A percentile compares a stretch with the other conserved stretches of the same genome.
phyloP scores from a whole-genome alignment of 2,113 vertebrate species.

The Genyomyrus donnyi region DNA sequence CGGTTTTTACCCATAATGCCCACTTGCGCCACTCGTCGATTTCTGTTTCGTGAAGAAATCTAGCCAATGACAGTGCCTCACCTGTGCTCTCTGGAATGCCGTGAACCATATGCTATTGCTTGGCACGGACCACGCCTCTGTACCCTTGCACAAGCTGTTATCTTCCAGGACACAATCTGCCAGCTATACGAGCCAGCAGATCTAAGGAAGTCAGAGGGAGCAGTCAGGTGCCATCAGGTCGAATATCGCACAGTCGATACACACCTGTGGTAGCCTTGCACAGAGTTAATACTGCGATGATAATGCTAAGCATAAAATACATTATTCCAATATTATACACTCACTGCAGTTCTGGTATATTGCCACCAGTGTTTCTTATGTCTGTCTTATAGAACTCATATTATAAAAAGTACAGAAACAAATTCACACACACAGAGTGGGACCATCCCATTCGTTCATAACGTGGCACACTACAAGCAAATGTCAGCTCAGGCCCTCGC shows the following conservation, averaged over 20 bases:
- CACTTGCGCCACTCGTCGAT: not conserved
- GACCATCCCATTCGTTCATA: not conserved
- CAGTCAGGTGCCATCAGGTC: not conserved
- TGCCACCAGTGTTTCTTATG: not conserved
- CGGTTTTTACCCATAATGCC: not conserved
- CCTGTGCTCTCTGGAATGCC: not conserved
- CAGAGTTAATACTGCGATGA: not conserved
- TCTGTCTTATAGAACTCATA: not conserved
- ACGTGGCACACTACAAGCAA: not conserved
- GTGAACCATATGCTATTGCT: not conserved
- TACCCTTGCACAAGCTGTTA: constrained; percentile 4
- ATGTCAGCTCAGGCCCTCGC: not conserved
- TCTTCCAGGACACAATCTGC: not conserved
- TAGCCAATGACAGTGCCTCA: not conserved
- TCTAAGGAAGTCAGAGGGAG: not conserved
- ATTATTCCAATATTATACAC: not conserved
- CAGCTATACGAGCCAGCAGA: not conserved
- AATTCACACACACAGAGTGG: not conserved
- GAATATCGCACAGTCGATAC: not conserved
- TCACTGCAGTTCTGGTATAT: not conserved
- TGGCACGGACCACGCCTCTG: not conserved
- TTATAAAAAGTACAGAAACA: not conserved
- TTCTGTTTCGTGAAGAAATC: not conserved
- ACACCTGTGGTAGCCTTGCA: not conserved
- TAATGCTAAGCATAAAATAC: not conserved